A percentile compares a stretch with the other conserved stretches of the same genome.
Conservation (phyloP, 2,888 invertebrate genomes). For the Amblyjoppa proteus region DNA sequence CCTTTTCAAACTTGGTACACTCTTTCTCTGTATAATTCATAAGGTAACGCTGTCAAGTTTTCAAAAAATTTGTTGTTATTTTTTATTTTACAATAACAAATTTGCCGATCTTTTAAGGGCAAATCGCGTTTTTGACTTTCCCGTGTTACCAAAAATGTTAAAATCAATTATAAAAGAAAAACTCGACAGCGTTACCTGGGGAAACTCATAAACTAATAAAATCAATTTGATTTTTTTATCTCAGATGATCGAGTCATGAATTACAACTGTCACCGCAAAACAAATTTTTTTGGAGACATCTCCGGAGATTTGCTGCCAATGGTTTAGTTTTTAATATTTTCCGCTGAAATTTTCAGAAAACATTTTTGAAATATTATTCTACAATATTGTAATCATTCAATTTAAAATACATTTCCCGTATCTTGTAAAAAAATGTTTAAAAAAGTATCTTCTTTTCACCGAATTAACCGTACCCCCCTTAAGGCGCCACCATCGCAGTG, state of each 20-base stretch:
- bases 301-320: conserved; percentile 66
- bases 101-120: conserved; percentile 65
- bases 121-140: conserved; percentile 66
- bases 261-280: conserved; percentile 66
- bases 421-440: no score
- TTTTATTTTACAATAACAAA: conserved; percentile 69
- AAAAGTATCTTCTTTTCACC: no score
- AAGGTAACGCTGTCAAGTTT: no score
- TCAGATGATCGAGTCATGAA: conserved; percentile 67
- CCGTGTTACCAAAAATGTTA: conserved; percentile 59
- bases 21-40: no score
- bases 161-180: conserved; percentile 61
- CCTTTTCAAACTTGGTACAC: no score
- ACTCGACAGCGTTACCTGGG: conserved; percentile 60
- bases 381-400: no score
- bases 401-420: no score
- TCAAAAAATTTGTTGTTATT: conserved; percentile 37
- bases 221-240: conserved; percentile 54
- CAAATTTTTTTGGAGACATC: conserved; percentile 64
- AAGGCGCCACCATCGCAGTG: no score
- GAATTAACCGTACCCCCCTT: no score
- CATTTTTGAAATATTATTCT: conserved; percentile 56
- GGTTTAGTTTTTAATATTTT: conserved; percentile 64
- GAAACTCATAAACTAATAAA: no score
- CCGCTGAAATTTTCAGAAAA: conserved; percentile 50